These are phyloP conservation scores for Semaprochilodus insignis DNA, from an alignment of 2,797 vertebrate species.

Conservation along the genomic window DNA sequence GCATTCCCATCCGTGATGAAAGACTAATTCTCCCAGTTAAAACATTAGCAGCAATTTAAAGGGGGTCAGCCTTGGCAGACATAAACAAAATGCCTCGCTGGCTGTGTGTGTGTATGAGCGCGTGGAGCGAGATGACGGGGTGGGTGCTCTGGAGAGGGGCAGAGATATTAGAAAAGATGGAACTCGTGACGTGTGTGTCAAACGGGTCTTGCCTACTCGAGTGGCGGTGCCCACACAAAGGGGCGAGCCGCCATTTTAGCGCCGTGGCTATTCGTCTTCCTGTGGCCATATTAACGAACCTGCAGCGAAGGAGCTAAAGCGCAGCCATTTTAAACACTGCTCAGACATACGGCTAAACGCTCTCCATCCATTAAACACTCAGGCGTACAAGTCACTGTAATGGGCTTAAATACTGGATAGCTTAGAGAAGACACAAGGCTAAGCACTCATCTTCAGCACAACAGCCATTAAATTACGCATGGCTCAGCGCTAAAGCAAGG, in stretches of 20 bases:
- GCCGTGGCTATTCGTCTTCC: constrained; percentile 6
- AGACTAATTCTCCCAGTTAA: constrained; percentile 99
- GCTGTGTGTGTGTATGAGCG: constrained; percentile 55
- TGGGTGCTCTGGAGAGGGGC: constrained; percentile 36
- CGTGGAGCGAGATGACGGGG: constrained; percentile 63
- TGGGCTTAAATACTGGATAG: constrained; percentile 3
- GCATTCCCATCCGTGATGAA: constrained; percentile 98
- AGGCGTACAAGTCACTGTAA: not conserved
- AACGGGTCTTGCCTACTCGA: constrained; percentile 36
- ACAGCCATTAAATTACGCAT: not conserved
- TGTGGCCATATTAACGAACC: constrained; percentile 26
- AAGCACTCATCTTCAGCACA: constrained; percentile 1
- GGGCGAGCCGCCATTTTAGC: constrained; percentile 31
- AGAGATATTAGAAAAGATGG: constrained; percentile 57
- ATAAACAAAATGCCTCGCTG: constrained; percentile 82
- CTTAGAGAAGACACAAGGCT: constrained; percentile 5
- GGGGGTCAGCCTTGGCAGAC: constrained; percentile 87
- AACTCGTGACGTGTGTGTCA: constrained; percentile 55
- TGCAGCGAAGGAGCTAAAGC: constrained; percentile 9
- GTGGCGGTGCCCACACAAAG: constrained; percentile 39
- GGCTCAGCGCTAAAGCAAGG: not conserved
- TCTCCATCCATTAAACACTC: constrained; percentile 37
- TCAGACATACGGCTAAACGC: constrained; percentile 3
- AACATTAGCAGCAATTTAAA: constrained; percentile 99
- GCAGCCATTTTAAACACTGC: constrained; percentile 24